These are phyloP conservation scores for Nannoperca australis DNA, from an alignment of 2,797 vertebrate species.

Conservation along the genomic window DNA sequence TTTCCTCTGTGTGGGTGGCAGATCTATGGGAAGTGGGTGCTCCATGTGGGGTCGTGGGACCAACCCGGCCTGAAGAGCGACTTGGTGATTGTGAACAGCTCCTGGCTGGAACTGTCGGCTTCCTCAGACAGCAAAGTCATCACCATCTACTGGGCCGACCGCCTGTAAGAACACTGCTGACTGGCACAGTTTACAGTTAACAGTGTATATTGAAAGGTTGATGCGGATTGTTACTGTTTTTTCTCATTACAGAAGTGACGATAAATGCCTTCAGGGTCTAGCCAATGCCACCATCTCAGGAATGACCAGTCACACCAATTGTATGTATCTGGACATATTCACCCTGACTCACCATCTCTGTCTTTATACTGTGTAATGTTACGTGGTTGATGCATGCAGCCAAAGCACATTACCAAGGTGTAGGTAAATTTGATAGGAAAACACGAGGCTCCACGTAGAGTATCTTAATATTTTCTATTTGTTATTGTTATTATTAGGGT, in stretches of 20 bases:
- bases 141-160: slow-evolving; percentile 80
- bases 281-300: slow-evolving; percentile 75
- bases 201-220: neutral
- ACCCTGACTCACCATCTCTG: neutral
- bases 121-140: slow-evolving; percentile 68
- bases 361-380: neutral
- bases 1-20: slow-evolving; percentile 34
- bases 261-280: slow-evolving; percentile 75
- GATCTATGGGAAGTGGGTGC: slow-evolving; percentile 83
- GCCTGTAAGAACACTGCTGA: slow-evolving; percentile 65
- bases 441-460: neutral
- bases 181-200: neutral
- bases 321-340: slow-evolving; percentile 55
- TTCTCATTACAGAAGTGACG: slow-evolving; percentile 49
- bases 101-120: slow-evolving; percentile 78
- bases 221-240: neutral
- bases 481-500: no score
- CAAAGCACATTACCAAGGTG: neutral
- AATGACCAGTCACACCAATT: slow-evolving; percentile 75
- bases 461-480: neutral
- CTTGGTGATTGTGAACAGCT: slow-evolving; percentile 68
- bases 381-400: neutral
- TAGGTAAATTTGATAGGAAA: slow-evolving; percentile 2
- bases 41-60: slow-evolving; percentile 77
- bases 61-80: slow-evolving; percentile 67